These are phyloP conservation scores for Gortyna flavago DNA, from an alignment of 2,888 invertebrate species.

Conservation along the genomic window DNA sequence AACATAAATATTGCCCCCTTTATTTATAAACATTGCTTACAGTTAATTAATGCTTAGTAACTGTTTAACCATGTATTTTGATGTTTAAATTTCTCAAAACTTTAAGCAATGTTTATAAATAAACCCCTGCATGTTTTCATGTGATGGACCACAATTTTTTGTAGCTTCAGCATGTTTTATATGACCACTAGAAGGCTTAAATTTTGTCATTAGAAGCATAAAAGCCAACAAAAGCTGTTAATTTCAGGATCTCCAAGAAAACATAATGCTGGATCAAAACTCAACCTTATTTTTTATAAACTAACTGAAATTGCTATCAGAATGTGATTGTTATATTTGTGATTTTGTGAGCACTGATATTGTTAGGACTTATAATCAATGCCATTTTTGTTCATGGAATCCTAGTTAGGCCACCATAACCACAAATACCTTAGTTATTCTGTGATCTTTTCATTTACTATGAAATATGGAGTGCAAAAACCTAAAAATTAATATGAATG, in stretches of 20 bases:
- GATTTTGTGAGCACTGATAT: neutral
- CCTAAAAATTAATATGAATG: neutral
- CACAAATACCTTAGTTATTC: neutral
- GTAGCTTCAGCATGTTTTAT: neutral
- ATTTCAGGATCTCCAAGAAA: neutral
- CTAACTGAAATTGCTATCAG: neutral
- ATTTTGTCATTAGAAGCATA: too few species aligned
- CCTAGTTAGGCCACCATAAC: neutral
- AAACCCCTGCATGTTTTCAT: neutral
- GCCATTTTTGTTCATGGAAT: constrained; percentile 1
- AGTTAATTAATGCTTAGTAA: too few species aligned
- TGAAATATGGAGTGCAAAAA: neutral
- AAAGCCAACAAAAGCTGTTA: neutral
- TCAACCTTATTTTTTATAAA: neutral
- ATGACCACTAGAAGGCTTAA: neutral
- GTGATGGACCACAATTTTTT: neutral
- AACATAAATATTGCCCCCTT: neutral
- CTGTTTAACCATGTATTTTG: too few species aligned
- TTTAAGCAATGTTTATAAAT: too few species aligned
- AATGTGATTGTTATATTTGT: neutral
- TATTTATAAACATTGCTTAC: too few species aligned
- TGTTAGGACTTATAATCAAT: neutral
- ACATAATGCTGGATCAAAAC: neutral
- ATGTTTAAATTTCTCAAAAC: too few species aligned
- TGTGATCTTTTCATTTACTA: neutral